These are phyloP conservation scores for Drosophila atroscutellata DNA, from an alignment of 2,888 invertebrate species.

Conservation along the genomic window DNA sequence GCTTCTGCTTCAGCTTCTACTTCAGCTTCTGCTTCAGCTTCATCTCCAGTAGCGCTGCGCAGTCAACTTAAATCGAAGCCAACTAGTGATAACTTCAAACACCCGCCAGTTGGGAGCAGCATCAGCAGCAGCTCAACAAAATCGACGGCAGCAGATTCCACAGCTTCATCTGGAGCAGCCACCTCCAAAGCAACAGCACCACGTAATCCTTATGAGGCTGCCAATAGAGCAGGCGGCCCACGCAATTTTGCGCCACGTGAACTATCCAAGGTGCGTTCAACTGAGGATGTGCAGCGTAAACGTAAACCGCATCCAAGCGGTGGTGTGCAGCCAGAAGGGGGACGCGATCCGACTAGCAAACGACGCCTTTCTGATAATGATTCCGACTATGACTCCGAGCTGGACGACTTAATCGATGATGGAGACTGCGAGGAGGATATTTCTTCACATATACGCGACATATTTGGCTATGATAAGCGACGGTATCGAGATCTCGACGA, in stretches of 20 bases:
- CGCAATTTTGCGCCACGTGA: conserved; percentile 86
- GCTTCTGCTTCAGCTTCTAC: not conserved
- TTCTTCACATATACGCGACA: conserved; percentile 94
- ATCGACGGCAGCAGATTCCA: not conserved
- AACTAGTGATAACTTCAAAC: conserved; percentile 52
- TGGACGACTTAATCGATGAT: conserved; percentile 98
- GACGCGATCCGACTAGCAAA: conserved; percentile 37
- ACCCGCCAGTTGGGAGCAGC: conserved; percentile 7
- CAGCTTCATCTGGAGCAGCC: conserved; percentile 5
- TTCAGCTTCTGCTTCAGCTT: no score
- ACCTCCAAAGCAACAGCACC: conserved; percentile 18
- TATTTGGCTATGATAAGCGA: conserved; percentile 96
- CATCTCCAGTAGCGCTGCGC: conserved; percentile 16
- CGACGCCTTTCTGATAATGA: conserved; percentile 90
- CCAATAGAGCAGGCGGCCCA: conserved; percentile 61
- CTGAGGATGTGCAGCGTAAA: conserved; percentile 76
- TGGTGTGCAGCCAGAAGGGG: not conserved
- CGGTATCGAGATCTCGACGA: conserved; percentile 88
- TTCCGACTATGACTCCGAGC: conserved; percentile 95
- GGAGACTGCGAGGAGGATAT: conserved; percentile 90
- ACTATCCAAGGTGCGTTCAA: conserved; percentile 79
- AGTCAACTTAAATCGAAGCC: conserved; percentile 28
- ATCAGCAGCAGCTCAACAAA: not conserved
- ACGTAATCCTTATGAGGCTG: conserved; percentile 56
- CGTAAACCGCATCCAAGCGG: conserved; percentile 1